A percentile compares a stretch with the other conserved stretches of the same genome.
Conservation (phyloP, 92 coral and sea anemone species). For the Epizoanthus scotinus region DNA sequence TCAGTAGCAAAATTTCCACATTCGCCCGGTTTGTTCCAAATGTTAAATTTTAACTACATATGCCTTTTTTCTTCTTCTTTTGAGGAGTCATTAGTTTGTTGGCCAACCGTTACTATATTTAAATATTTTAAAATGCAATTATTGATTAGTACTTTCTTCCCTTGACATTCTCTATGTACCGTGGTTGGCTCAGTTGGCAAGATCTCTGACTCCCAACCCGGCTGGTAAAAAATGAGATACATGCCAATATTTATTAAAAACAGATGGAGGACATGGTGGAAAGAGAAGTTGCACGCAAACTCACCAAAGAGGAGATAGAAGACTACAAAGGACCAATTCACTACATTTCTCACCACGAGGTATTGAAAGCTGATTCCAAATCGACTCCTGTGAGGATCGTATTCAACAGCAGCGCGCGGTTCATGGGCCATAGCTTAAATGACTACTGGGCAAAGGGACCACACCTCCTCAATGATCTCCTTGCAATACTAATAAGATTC, state of each 20-base stretch:
- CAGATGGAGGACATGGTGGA: conserved; percentile 31
- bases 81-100: no score
- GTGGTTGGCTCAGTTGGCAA: no score
- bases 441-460: conserved; percentile 44
- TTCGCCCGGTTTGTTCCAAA: no score
- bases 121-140: no score
- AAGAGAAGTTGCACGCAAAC: conserved; percentile 26
- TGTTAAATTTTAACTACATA: no score
- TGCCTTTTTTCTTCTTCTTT: no score
- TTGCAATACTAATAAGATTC: conserved; percentile 19
- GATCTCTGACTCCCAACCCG: no score
- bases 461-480: conserved; percentile 5
- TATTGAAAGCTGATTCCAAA: neutral
- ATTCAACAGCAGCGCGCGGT: conserved; percentile 15
- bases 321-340: conserved; percentile 33
- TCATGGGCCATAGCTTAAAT: conserved; percentile 20
- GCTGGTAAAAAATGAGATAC: neutral
- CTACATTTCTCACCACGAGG: conserved; percentile 27
- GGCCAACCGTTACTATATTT: no score
- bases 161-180: no score
- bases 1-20: no score
- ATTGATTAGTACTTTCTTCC: no score
- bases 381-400: conserved; percentile 33
- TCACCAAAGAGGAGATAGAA: neutral
- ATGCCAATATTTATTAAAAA: neutral